phyloP scores from a whole-genome alignment of 2,113 vertebrate species.

The Leptocoma aspasia region DNA sequence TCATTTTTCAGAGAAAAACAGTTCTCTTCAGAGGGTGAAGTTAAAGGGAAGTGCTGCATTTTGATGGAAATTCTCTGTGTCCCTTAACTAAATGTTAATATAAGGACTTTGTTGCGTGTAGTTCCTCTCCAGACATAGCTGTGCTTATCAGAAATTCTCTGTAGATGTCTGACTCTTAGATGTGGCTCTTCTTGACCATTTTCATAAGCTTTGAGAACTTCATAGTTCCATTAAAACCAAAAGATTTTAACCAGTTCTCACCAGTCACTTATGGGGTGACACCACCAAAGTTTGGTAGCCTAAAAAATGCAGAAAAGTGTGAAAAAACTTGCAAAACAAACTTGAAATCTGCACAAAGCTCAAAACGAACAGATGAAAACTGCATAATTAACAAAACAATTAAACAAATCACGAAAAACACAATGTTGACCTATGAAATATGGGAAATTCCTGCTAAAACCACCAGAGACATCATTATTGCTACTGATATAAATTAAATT shows the following conservation, averaged over 20 bases:
- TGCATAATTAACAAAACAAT: background rate
- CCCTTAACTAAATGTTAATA: background rate
- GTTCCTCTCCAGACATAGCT: background rate
- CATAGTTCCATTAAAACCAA: background rate
- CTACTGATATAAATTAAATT: background rate
- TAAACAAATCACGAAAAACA: background rate
- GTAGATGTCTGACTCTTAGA: background rate
- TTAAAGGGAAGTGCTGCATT: background rate
- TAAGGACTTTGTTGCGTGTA: background rate
- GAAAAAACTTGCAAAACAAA: background rate
- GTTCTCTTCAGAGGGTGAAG: background rate
- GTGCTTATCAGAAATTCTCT: background rate
- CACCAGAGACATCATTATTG: background rate
- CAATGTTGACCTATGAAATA: background rate
- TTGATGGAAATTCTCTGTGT: background rate
- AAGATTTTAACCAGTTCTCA: background rate
- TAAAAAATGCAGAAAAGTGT: accelerated
- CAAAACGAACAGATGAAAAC: background rate
- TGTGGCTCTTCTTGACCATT: background rate
- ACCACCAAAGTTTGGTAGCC: background rate
- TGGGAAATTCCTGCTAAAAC: background rate
- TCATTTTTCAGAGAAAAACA: background rate
- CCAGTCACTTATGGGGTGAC: background rate
- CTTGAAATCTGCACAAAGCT: background rate
- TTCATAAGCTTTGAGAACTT: background rate